phyloP scores from a whole-genome alignment of 1,140 invertebrate species.

The Cheumatopsyche charites region DNA sequence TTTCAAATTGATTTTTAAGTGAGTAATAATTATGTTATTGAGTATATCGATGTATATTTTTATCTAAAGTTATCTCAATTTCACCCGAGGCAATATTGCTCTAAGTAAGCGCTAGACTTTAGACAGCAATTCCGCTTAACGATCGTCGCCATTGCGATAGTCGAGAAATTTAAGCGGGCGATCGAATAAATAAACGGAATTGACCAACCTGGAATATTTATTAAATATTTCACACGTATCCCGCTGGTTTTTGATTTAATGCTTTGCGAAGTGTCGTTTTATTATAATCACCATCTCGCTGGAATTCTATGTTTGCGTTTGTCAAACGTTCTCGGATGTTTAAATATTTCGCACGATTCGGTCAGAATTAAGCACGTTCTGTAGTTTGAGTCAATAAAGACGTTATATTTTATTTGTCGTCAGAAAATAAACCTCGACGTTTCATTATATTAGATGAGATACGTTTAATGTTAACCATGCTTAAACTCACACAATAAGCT shows the following conservation, averaged over 20 bases:
- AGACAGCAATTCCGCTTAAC: background rate
- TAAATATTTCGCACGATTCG: background rate
- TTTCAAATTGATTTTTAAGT: too few species aligned
- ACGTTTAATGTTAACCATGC: too few species aligned
- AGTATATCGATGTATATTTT: too few species aligned
- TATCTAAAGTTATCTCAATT: too few species aligned
- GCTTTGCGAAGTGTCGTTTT: conserved; percentile 14
- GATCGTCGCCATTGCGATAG: background rate
- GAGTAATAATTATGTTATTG: too few species aligned
- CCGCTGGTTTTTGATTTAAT: conserved; percentile 24
- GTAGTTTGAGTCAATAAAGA: too few species aligned
- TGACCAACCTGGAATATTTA: conserved; percentile 23
- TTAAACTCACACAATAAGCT: too few species aligned
- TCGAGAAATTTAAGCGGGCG: background rate
- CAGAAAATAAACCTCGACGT: too few species aligned
- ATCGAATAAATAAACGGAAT: conserved; percentile 19
- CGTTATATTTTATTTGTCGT: too few species aligned
- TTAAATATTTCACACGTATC: conserved; percentile 27
- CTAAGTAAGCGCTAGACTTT: too few species aligned
- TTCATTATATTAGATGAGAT: too few species aligned
- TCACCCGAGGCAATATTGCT: background rate
- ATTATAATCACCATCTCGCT: conserved; percentile 3
- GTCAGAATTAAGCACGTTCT: too few species aligned
- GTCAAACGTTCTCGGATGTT: background rate
- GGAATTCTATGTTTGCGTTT: background rate